Percentiles rank a stretch among this genome's conserved stretches.
Evolutionary conservation across 2,113 vertebrate species (phyloP).

Genomic region (Poicephalus gulielmi): DNA sequence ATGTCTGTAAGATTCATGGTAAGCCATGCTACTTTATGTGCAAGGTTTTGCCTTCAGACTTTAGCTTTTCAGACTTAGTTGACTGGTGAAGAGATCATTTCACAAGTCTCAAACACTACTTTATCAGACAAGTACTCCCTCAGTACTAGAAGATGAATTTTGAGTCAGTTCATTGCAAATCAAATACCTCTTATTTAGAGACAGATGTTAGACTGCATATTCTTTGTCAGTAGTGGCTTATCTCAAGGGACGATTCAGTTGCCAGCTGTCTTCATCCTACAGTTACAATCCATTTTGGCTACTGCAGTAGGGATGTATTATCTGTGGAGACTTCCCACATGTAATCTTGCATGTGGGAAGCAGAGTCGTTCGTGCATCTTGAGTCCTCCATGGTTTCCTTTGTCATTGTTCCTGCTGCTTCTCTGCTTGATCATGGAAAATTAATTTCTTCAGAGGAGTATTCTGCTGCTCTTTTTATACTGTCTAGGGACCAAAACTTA

Average conservation of each 20-base stretch:
- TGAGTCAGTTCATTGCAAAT: not conserved
- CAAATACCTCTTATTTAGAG: not conserved
- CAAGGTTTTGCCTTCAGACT: not conserved
- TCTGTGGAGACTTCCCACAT: not conserved
- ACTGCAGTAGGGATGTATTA: not conserved
- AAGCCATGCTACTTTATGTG: not conserved
- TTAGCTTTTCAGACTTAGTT: not conserved
- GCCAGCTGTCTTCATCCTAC: not conserved
- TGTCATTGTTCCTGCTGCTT: not conserved
- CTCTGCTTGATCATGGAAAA: not conserved
- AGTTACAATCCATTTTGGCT: not conserved
- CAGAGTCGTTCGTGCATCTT: not conserved
- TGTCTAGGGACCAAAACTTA: not conserved
- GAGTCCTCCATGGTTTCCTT: not conserved
- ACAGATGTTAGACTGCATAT: not conserved
- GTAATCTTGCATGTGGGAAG: not conserved
- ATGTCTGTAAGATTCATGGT: not conserved
- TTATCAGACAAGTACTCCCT: not conserved
- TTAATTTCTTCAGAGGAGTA: not conserved
- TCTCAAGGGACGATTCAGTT: not conserved
- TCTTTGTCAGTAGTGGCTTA: conserved; percentile 11
- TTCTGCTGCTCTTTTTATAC: not conserved
- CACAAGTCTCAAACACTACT: not conserved
- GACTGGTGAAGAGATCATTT: not conserved
- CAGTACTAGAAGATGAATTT: not conserved